A percentile compares a stretch with the other conserved stretches of the same genome.
Conservation (phyloP, 2,888 invertebrate species). For the Anagyrus pseudococci region DNA sequence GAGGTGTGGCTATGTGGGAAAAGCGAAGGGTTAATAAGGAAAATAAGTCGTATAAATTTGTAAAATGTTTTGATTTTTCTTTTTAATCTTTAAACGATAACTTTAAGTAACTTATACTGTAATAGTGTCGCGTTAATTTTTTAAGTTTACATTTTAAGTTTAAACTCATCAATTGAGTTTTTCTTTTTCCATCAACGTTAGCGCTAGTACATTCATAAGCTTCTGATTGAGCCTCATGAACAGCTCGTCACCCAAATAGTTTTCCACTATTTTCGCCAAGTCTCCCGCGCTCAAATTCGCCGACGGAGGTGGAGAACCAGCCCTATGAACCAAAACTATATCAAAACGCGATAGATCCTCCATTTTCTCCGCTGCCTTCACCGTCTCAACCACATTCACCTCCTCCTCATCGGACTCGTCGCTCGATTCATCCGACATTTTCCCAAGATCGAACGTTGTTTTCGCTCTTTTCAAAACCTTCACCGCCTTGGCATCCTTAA, state of each 20-base stretch:
- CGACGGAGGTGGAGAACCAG: slow-evolving; percentile 16
- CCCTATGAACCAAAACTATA: slow-evolving; percentile 10
- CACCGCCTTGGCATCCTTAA: background rate
- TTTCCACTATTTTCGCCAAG: slow-evolving; percentile 5
- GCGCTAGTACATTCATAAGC: no score
- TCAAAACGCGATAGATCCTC: slow-evolving; percentile 16
- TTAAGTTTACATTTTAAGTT: no score
- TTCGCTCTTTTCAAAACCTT: slow-evolving; percentile 36
- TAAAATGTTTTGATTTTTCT: no score
- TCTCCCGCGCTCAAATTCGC: slow-evolving; percentile 23
- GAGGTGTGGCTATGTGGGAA: slow-evolving; percentile 49
- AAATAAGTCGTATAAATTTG: no score
- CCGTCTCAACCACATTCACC: background rate
- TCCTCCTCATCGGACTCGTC: slow-evolving; percentile 3
- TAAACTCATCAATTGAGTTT: no score
- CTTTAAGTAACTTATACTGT: no score
- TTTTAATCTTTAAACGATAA: no score
- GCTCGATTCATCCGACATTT: background rate
- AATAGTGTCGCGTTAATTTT: no score
- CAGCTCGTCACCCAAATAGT: no score
- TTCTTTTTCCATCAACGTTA: no score
- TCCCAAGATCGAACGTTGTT: slow-evolving; percentile 30
- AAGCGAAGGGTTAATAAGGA: no score
- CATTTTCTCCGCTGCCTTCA: background rate
- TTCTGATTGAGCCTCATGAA: no score